Base-by-base conservation (phyloP, 2,113 vertebrate species). In the Nansenia antarctica region DNA sequence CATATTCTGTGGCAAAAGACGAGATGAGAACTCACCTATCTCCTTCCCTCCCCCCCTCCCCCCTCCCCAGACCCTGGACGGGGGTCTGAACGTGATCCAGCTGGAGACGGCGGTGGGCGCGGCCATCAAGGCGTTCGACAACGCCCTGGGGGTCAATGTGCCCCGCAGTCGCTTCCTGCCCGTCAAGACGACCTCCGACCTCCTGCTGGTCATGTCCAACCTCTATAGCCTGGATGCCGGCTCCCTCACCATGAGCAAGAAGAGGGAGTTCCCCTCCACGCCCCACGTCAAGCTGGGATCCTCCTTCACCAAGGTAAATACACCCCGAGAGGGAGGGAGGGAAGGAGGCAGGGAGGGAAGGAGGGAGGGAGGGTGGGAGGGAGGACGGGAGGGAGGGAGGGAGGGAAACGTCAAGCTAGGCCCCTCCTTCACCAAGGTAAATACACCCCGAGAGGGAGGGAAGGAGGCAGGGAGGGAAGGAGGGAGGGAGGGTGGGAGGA, bases 381-480 rank as follows among this genome's bases (percentile, higher is more conserved):
- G 35, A 37, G 35, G 11, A 11, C 5, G 35, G 35, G 35, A 37
- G 35, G 35, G 35, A 37, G 35, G 11, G 35, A 37, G 35, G 11
- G 35, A 37, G 35, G 11, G 35, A 37, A 11, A 98, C 35, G 94
- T 98, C 74, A 99, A 99, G 74, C 92, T 99, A 88, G 97, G 97
- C 67, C 96, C 96, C 87, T 99, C 96, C 82, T 99, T 99, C 91
- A 99, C 97, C 68, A 99, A 99, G 93, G 97, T 98, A 73, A n/a
- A 37, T 9, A 2, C 1, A 14, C 20, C 18, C 53, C 20, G 24
- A 49, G 53, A 20, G 53, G 35, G 35, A 37, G 35, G 35, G 35
- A 37, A 11, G 35, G 35, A 37, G 35, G 35, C 5, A 37, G 35
- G 11, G 35, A 37, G 35, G 11, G 35, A 37, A 11, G 35, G 35